Evolutionary conservation across 2,797 vertebrate species (phyloP), one percentile per base, ranked within the genome.

Genomic region (Trematomus bernacchii): DNA sequence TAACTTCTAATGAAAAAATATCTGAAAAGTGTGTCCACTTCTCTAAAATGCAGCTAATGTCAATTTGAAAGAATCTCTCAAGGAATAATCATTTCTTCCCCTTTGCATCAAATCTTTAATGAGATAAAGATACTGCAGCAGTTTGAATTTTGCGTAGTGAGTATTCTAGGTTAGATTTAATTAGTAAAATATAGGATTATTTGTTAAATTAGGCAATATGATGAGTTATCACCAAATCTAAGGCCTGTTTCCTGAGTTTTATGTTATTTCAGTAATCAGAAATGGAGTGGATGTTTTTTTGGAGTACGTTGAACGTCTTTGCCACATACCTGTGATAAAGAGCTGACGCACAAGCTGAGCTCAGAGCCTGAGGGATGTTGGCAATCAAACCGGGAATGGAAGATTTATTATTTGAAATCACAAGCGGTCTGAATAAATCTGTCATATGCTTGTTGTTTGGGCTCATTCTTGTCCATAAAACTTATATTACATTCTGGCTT

Each of bases 321-420:
- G 9, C 21, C 69, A 60, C 72, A 77, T 83, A 33, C 70, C 48
- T 75, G 73, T 43, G 42, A 23, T 47, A 71, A 66, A 75, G 55
- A 23, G 52, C 2, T 83, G 73, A 75, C 64, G 19, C 54, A 80
- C 46, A 52, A 15, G 10, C 58, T 54, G 50, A 82, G 46, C 62
- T 63, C 60, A 71, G 43, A 62, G 71, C 83, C 77, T 40, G 43
- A 63, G 80, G 77, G 77, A 74, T 69, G 58, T 47, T 51, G 66
- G 52, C 60, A 73, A 33, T 23, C 8, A 18, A 71, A 54, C 10
- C 6, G 1, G 33, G 5, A 65, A 57, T 33, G 47, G 43, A 69
- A 53, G 40, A 68, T 66, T 67, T 66, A 65, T 30, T 13, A 54
- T 69, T 42, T 59, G 12, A 46, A 43, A 61, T 40, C 12, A 4